Conservation (phyloP, 2,888 invertebrate genomes). For the Biston stratarius region DNA sequence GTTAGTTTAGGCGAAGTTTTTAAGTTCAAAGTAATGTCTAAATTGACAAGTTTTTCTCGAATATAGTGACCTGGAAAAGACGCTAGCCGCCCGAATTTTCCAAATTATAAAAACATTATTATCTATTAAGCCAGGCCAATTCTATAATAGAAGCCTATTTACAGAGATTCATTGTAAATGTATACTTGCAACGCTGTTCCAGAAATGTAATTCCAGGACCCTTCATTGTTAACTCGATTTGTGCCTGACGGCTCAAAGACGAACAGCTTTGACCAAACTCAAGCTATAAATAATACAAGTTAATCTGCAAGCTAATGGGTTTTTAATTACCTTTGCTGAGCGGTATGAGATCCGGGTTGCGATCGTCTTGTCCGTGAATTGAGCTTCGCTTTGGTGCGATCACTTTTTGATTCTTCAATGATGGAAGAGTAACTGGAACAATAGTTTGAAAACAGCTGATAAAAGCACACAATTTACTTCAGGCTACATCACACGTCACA, state of each 20-base stretch:
- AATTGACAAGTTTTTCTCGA: not conserved
- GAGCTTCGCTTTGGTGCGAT: constrained; percentile 85
- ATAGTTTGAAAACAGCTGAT: constrained; percentile 8
- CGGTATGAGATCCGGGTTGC: constrained; percentile 95
- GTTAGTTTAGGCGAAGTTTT: not conserved
- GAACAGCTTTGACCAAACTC: constrained; percentile 16
- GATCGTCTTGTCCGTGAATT: constrained; percentile 92
- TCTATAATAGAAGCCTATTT: not conserved
- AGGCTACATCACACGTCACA: too few species aligned
- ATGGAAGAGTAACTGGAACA: constrained; percentile 72
- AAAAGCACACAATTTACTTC: too few species aligned
- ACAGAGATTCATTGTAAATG: not conserved
- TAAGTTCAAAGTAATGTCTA: not conserved
- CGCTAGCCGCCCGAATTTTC: too few species aligned
- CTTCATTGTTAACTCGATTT: constrained; percentile 20
- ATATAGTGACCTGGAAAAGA: too few species aligned
- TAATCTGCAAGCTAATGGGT: constrained; percentile 31
- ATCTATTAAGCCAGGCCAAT: not conserved
- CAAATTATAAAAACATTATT: too few species aligned
- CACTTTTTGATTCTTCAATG: constrained; percentile 87
- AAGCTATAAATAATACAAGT: constrained; percentile 31
- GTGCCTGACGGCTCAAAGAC: constrained; percentile 19
- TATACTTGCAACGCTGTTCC: constrained; percentile 9
- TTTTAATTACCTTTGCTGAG: constrained; percentile 91
- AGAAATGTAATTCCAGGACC: constrained; percentile 10